Base-by-base conservation (phyloP, 1,140 invertebrate genomes). In the Nixonia krombeini region DNA sequence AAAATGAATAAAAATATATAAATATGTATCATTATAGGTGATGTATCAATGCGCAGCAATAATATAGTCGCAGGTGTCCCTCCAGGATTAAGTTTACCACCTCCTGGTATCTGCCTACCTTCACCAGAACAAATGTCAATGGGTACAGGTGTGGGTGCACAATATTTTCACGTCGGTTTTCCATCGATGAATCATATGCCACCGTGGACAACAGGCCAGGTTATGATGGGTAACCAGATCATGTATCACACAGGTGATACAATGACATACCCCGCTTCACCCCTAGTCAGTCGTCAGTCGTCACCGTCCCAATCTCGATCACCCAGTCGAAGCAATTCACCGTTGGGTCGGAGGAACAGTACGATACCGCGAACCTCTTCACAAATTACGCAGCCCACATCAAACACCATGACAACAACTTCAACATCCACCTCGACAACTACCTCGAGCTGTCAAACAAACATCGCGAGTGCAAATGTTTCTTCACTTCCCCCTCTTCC, bases 271-370 rank as follows among this genome's bases (percentile, higher is more conserved):
- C 81, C 83, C 10, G 70, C 76, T 31, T 87, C 86, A 16, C 86
- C 85, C 2, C 76, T 85, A 70, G 81, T 85, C 66, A 86, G 84
- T 64, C 84, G 83, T 4, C 85, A 85, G 53, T 85, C 83, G 6
- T 86, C 86, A 38, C 85, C 85, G 8, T 84, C 84, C 18, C 84
- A 85, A 47, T 86, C 85, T 2, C 75, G 80, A 52, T 85, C 81
- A 37, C 83, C 84, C 42, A 84, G 84, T 72, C 74, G 84, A 31
- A 80, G 82, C 37, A 84, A 80, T 47, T 86, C 85, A 28, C 83
- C 86, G 16, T 50, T 50, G 57, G 65, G 49, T 13, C 56, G 47
- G 35, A 56, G 57, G 21, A 73, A 67, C 17, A 71, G 58, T 38
- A 50, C 55, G 21, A 50, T 63, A 58, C 18, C 47, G 9, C 74